Percentiles rank a stretch among this genome's conserved stretches.
These are phyloP conservation scores for Catalaphyllia jardinei DNA, from an alignment of 64 coral and sea anemone species.

Conservation along the genomic window DNA sequence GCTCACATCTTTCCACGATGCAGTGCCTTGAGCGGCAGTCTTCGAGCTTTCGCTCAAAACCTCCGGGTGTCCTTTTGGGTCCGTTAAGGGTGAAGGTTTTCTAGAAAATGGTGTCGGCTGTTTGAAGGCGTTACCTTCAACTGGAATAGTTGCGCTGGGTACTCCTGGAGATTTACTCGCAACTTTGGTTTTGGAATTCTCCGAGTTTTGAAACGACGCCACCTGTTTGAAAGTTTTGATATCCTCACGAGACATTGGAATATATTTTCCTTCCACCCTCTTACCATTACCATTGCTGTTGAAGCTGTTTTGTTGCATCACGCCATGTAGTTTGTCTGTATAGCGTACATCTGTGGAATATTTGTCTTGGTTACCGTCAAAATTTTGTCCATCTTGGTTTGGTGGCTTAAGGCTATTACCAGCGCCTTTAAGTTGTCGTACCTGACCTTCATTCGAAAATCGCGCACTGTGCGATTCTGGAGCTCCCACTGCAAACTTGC, in stretches of 20 bases:
- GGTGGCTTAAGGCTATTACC: neutral
- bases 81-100: neutral
- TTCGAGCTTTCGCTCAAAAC: neutral
- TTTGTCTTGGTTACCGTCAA: neutral
- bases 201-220: conserved; percentile 6
- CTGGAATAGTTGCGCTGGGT: neutral
- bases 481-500: neutral
- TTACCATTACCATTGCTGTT: neutral
- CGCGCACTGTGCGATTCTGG: neutral
- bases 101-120: neutral
- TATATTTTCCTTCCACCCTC: neutral
- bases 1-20: neutral
- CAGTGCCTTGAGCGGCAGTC: neutral
- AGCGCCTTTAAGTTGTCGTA: neutral
- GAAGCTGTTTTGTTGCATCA: neutral
- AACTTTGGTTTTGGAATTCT: neutral
- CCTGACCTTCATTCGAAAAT: neutral
- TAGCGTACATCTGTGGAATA: neutral
- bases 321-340: neutral
- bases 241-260: neutral
- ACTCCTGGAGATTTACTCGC: neutral
- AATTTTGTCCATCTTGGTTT: neutral
- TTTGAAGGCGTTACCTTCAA: neutral
- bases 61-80: neutral
- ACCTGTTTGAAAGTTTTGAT: neutral